These are phyloP conservation scores for Bugulina stolonifera DNA, from an alignment of 2,888 invertebrate genomes.

Conservation along the genomic window DNA sequence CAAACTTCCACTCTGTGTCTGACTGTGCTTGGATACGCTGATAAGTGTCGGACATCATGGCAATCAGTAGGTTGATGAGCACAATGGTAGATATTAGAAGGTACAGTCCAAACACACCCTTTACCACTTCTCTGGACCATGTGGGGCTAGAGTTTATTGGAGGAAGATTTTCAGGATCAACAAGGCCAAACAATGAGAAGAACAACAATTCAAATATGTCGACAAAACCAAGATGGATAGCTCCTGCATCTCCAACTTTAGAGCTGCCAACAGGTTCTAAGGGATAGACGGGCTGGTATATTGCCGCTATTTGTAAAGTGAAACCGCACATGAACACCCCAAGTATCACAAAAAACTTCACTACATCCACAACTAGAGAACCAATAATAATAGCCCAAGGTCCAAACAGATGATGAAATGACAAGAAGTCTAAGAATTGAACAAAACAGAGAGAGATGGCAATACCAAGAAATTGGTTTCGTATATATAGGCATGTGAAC, in stretches of 20 bases:
- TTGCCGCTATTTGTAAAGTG: constrained; percentile 78
- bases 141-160: constrained; percentile 55
- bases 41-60: constrained; percentile 99
- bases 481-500: constrained; percentile 69
- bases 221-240: constrained; percentile 38
- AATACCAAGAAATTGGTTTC: constrained; percentile 94
- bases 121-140: constrained; percentile 53
- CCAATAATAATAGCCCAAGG: constrained; percentile 99
- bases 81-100: constrained; percentile 97
- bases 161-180: constrained; percentile 59
- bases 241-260: constrained; percentile 34
- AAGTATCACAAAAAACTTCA: constrained; percentile 92
- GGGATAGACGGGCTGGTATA: constrained; percentile 73
- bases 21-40: constrained; percentile 99
- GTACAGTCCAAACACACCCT: constrained; percentile 83
- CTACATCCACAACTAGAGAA: constrained; percentile 65
- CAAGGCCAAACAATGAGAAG: constrained; percentile 95
- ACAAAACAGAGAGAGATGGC: constrained; percentile 93
- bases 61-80: constrained; percentile 96
- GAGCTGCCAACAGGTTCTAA: constrained; percentile 30
- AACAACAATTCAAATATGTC: constrained; percentile 94
- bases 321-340: constrained; percentile 98
- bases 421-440: constrained; percentile 86
- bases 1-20: constrained; percentile 99
- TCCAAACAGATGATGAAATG: constrained; percentile 97